Conservation (phyloP, 2,113 vertebrate species). For the Podarcis raffonei region DNA sequence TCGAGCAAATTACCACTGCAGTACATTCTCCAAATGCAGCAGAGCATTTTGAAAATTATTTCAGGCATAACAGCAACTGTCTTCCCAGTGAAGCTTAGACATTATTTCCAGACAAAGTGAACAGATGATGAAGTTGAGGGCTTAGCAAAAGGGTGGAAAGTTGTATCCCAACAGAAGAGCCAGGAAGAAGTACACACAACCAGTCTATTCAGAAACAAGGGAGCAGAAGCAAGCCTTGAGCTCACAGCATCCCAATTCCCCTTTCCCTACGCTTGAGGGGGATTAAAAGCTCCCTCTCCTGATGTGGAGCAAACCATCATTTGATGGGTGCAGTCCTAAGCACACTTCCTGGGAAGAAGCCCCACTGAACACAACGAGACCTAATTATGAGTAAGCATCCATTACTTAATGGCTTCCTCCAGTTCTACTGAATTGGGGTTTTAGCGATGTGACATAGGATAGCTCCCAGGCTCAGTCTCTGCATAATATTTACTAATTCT, state of each 20-base stretch:
- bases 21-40: neutral
- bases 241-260: neutral
- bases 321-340: too few relatives aligned
- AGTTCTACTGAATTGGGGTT: neutral
- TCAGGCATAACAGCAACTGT: neutral
- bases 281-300: neutral
- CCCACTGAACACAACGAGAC: neutral
- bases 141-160: neutral
- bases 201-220: neutral
- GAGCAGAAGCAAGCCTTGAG: neutral
- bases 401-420: neutral
- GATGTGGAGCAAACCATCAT: too few relatives aligned
- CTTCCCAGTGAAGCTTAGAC: neutral
- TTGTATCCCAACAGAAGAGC: neutral
- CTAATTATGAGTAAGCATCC: neutral
- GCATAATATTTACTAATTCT: neutral
- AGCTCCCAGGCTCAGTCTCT: neutral
- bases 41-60: neutral
- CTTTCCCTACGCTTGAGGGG: neutral
- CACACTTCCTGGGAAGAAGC: neutral
- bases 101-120: neutral
- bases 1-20: neutral
- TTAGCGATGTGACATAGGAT: neutral
- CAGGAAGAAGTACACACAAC: neutral
- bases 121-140: neutral